These are phyloP conservation scores for Agonopterix arenella DNA, from an alignment of 2,888 invertebrate genomes.

Conservation along the genomic window DNA sequence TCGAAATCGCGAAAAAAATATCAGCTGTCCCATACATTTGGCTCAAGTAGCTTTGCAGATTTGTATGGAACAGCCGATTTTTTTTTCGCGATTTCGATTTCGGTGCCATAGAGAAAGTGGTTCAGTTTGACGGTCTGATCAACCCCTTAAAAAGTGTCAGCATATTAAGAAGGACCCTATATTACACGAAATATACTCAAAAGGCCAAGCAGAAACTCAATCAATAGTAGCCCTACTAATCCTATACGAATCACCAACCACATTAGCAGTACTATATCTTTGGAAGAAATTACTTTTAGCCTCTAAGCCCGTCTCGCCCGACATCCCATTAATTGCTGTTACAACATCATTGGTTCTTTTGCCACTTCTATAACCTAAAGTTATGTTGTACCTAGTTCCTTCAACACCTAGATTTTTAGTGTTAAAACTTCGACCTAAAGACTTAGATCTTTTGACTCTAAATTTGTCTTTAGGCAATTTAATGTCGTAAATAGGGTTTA, in stretches of 20 bases:
- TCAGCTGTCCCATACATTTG: too few species aligned
- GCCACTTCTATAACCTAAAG: conserved; percentile 45
- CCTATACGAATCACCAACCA: conserved; percentile 61
- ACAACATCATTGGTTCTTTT: conserved; percentile 59
- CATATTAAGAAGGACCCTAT: too few species aligned
- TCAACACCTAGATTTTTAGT: conserved; percentile 43
- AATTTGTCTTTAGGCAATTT: conserved; percentile 61
- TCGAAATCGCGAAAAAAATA: too few species aligned
- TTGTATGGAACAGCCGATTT: too few species aligned
- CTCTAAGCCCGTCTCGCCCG: conserved; percentile 54
- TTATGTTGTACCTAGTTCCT: conserved; percentile 54
- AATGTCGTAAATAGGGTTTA: conserved; percentile 61
- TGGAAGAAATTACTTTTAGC: conserved; percentile 52
- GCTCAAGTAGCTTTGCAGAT: too few species aligned
- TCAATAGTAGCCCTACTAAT: conserved; percentile 55
- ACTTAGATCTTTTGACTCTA: conserved; percentile 57
- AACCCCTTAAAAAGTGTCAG: too few species aligned
- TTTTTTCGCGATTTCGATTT: too few species aligned
- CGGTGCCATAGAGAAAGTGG: too few species aligned
- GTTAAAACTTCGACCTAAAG: conserved; percentile 53
- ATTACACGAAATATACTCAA: too few species aligned
- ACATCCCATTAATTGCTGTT: conserved; percentile 49
- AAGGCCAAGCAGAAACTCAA: conserved; percentile 17
- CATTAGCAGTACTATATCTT: conserved; percentile 39
- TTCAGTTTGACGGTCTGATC: too few species aligned